Evolutionary conservation across 2,888 invertebrate genomes (phyloP), one percentile per base, ranked within the genome.

Genomic region (Acanthococcus lagerstroemiae): DNA sequence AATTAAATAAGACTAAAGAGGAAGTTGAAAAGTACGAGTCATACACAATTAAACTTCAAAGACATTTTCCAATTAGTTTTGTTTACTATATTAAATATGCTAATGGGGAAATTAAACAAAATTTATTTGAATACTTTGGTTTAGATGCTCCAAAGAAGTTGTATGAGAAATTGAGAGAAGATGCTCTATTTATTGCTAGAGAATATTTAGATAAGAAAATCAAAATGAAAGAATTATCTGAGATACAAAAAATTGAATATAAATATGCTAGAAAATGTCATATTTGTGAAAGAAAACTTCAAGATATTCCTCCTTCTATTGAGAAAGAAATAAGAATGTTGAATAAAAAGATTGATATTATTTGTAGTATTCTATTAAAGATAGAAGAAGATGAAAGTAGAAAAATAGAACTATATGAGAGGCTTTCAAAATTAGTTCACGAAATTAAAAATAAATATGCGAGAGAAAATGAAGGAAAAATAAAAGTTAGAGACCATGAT

Each of bases 401-500:
- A 22, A 44, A 24, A 46, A 46, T 22, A 12, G 50, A 50, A 50
- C 22, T 50, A 9, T n/a, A 50, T 58, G 58, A 17, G 9, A 17
- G 3, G 45, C 44, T 46, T 58, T 22, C 22, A 57, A 45, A n/a
- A 7, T 19, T 30, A 44, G 24, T 12, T 19, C 21, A 9, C 7
- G 9, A 19, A 15, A 12, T 57, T 9, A 44, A 50, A n/a, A 19
- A 19, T 50, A 17, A 12, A 50, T n/a, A 50, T n/a, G 50, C 17
- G 30, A 52, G 50, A 22, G 44, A 24, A 37, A 37, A 37, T 37
- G 37, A 37, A 37, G 37, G 37, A 37, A 54, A 44, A 67, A 66
- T 26, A 63, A 55, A 45, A 27, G 72, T 73, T 27, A 48, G 66
- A 4, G 57, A 66, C 37, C 66, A 66, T 54, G 21, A 46, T 44